A percentile compares a stretch with the other conserved stretches of the same genome.
These are phyloP conservation scores for Palythoa grandiflora DNA, from an alignment of 92 coral and sea anemone genomes.

Conservation along the genomic window DNA sequence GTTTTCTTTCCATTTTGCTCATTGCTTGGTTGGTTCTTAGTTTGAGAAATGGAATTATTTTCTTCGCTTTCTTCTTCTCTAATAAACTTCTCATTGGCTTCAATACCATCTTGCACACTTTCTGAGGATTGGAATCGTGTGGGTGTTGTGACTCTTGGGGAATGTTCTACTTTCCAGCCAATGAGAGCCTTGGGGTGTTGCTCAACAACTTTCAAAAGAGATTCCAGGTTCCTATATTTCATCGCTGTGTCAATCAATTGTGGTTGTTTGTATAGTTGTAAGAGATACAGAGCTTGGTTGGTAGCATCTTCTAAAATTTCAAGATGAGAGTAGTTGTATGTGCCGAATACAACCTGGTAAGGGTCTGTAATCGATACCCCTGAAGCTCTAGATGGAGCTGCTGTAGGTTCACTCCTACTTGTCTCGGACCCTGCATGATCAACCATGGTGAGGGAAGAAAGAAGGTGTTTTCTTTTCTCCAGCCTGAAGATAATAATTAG, in stretches of 20 bases:
- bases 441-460: background rate
- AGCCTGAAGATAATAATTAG: background rate
- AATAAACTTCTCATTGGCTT: background rate
- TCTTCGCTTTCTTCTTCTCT: conserved; percentile 17
- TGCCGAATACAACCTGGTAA: conserved; percentile 57
- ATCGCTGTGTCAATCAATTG: conserved; percentile 71
- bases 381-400: conserved; percentile 9
- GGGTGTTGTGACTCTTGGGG: conserved; percentile 29
- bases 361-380: conserved; percentile 8
- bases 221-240: conserved; percentile 67
- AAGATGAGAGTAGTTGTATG: conserved; percentile 63
- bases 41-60: background rate
- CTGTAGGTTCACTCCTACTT: background rate
- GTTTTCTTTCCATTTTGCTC: conserved; percentile 24
- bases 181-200: conserved; percentile 56
- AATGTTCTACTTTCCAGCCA: conserved; percentile 75
- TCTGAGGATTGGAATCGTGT: conserved; percentile 33
- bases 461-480: background rate
- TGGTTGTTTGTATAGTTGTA: conserved; percentile 43
- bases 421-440: background rate
- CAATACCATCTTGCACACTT: conserved; percentile 7
- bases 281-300: conserved; percentile 69
- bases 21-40: conserved; percentile 10
- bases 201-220: conserved; percentile 58
- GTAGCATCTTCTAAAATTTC: conserved; percentile 69